phyloP scores from a whole-genome alignment of 1,140 invertebrate species.

The Saxidomus purpurata region DNA sequence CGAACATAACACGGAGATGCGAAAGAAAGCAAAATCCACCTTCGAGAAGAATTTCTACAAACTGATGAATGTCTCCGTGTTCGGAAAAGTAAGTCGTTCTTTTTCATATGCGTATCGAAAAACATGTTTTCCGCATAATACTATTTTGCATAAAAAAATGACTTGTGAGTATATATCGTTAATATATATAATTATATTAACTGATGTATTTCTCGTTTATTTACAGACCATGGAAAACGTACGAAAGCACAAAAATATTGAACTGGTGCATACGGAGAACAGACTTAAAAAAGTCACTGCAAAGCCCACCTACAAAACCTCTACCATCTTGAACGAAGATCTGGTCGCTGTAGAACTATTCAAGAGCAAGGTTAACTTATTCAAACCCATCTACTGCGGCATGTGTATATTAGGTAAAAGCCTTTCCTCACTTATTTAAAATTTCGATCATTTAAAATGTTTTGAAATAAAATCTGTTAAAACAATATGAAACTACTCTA shows the following conservation, averaged over 20 bases:
- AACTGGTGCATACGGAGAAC: constrained; percentile 42
- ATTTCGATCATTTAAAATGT: neutral
- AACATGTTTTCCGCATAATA: neutral
- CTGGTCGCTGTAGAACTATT: constrained; percentile 66
- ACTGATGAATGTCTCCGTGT: constrained; percentile 86
- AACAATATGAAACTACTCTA: too few species aligned
- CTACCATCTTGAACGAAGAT: constrained; percentile 80
- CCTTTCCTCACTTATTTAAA: constrained; percentile 17
- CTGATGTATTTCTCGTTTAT: neutral
- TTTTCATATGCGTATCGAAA: neutral
- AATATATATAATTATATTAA: neutral
- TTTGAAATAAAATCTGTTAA: neutral
- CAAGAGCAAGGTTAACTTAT: constrained; percentile 69
- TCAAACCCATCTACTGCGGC: constrained; percentile 77
- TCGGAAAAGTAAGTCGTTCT: constrained; percentile 31
- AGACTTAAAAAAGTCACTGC: constrained; percentile 74
- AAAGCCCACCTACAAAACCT: constrained; percentile 82
- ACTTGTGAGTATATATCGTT: neutral
- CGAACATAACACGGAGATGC: constrained; percentile 65
- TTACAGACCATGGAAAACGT: constrained; percentile 54
- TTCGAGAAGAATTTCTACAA: constrained; percentile 87
- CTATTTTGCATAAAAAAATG: neutral
- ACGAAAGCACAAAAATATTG: constrained; percentile 29
- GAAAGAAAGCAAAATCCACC: constrained; percentile 82
- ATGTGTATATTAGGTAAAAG: constrained; percentile 73